A percentile compares a stretch with the other conserved stretches of the same genome.
Evolutionary conservation across 2,888 invertebrate species (phyloP).

Genomic region (Euspilapteryx auroguttella): DNA sequence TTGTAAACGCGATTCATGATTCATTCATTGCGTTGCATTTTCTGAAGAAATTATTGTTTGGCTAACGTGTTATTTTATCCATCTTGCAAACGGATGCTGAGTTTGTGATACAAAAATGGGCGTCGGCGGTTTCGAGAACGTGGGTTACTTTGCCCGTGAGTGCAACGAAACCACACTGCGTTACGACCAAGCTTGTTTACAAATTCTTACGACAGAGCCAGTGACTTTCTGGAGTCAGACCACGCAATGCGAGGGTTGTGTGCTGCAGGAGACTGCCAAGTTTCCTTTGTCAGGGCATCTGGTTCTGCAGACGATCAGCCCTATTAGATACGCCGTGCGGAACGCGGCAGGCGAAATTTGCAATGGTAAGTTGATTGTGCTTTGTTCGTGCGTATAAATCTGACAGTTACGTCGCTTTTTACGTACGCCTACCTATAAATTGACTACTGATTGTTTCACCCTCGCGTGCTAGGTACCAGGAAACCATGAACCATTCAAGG

Average conservation of each 20-base stretch:
- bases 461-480: no score
- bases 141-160: slow-evolving; percentile 30
- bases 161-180: slow-evolving; percentile 29
- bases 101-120: no score
- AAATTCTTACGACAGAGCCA: slow-evolving; percentile 24
- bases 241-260: slow-evolving; percentile 44
- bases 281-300: slow-evolving; percentile 17
- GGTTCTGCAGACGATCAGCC: slow-evolving; percentile 29
- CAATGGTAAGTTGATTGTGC: slow-evolving; percentile 20
- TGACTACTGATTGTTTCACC: not conserved
- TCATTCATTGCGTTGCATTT: no score
- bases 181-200: slow-evolving; percentile 48
- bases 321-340: slow-evolving; percentile 25
- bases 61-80: no score
- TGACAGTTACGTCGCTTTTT: not conserved
- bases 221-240: slow-evolving; percentile 43
- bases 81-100: no score
- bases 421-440: not conserved
- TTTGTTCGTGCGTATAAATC: slow-evolving; percentile 4
- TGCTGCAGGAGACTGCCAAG: slow-evolving; percentile 18
- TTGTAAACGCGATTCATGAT: no score
- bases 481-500: no score
- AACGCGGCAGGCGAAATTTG: slow-evolving; percentile 28
- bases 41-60: no score
- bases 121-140: slow-evolving; percentile 32